A percentile compares a stretch with the other conserved stretches of the same genome.
These are phyloP conservation scores for Eurypyga helias DNA, from an alignment of 2,113 vertebrate genomes.

Conservation along the genomic window DNA sequence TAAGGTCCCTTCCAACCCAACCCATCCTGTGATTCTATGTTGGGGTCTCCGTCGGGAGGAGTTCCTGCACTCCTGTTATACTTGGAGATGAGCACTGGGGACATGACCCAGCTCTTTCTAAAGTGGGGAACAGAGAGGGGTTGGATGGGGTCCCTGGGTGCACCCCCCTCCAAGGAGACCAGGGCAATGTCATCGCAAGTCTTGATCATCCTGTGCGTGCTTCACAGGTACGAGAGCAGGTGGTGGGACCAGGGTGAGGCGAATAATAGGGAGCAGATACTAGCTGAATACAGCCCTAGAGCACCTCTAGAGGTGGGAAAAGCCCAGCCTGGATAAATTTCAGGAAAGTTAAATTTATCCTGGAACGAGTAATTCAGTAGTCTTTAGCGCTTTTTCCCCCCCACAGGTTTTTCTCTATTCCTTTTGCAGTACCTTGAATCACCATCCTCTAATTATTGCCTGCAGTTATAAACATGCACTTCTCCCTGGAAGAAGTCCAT, in stretches of 20 bases:
- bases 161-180: not conserved
- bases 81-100: too few relatives aligned
- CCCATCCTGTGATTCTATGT: too few relatives aligned
- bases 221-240: rapidly evolving
- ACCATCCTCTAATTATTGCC: slow-evolving; percentile 54
- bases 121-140: too few relatives aligned
- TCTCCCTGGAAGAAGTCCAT: slow-evolving; percentile 20
- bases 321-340: not conserved
- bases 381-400: not conserved
- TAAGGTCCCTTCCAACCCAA: too few relatives aligned
- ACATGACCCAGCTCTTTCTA: too few relatives aligned
- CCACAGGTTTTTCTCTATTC: not conserved
- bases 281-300: not conserved
- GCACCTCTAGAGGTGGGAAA: not conserved
- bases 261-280: rapidly evolving
- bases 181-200: not conserved
- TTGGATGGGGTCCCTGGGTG: not conserved
- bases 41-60: too few relatives aligned
- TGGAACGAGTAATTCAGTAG: not conserved
- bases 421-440: slow-evolving; percentile 25
- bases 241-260: not conserved
- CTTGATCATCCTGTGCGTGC: not conserved
- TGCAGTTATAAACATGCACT: slow-evolving; percentile 16
- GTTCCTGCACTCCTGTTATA: too few relatives aligned
- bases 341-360: not conserved